These are phyloP conservation scores for Siniperca obscura DNA, from an alignment of 2,797 vertebrate genomes.

Conservation along the genomic window DNA sequence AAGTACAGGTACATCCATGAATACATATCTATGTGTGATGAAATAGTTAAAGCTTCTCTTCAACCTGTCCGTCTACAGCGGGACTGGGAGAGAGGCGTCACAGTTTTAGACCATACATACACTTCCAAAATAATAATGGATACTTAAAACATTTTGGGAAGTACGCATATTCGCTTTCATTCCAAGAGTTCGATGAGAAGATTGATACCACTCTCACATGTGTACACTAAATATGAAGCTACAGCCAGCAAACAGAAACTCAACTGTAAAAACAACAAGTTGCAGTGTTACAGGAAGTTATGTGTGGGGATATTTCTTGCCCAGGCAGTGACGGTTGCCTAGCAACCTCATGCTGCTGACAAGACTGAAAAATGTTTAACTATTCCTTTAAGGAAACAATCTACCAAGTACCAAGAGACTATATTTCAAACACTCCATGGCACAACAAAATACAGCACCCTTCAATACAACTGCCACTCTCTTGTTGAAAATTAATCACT, in stretches of 20 bases:
- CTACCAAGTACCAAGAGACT: not conserved
- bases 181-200: not conserved
- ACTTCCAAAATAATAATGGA: not conserved
- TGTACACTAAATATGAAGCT: not conserved
- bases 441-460: not conserved
- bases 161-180: not conserved
- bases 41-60: not conserved
- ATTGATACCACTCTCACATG: not conserved
- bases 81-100: not conserved
- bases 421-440: not conserved
- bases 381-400: not conserved
- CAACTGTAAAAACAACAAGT: not conserved
- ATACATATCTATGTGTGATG: not conserved
- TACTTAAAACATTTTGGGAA: not conserved
- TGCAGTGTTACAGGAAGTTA: not conserved
- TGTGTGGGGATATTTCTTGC: not conserved
- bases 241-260: not conserved
- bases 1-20: not conserved
- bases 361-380: not conserved
- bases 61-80: not conserved
- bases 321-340: not conserved
- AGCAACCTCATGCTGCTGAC: constrained; percentile 2
- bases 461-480: not conserved
- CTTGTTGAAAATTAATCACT: not conserved
- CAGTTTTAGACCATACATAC: not conserved